Conservation (phyloP, 2,888 invertebrate genomes). For the Atrina japonica region DNA sequence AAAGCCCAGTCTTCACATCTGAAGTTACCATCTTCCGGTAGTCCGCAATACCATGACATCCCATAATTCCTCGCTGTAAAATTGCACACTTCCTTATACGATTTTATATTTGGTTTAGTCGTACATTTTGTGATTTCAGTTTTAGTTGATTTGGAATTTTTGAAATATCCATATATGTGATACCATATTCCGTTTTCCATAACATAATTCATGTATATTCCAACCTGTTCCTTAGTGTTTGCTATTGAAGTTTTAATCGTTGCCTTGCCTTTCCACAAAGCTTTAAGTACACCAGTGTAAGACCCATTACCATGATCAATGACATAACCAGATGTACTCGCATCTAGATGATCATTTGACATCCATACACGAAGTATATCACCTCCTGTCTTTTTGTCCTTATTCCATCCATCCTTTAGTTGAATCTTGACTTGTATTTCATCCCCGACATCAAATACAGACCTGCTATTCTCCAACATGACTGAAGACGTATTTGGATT, state of each 20-base stretch:
- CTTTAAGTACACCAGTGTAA: constrained; percentile 20
- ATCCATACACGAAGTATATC: constrained; percentile 24
- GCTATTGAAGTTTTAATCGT: constrained; percentile 7
- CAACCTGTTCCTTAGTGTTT: constrained; percentile 13
- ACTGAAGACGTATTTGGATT: too few relatives aligned
- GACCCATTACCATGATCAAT: constrained; percentile 27
- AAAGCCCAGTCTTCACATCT: constrained; percentile 16
- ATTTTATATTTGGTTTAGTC: background rate
- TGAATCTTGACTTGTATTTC: constrained; percentile 11
- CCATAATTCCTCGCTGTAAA: constrained; percentile 9
- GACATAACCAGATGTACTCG: constrained; percentile 18
- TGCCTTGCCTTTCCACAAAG: constrained; percentile 17
- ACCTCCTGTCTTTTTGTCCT: constrained; percentile 3
- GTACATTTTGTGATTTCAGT: background rate
- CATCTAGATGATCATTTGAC: background rate
- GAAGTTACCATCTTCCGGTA: background rate
- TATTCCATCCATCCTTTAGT: background rate
- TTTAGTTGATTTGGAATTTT: background rate
- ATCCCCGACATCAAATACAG: constrained; percentile 1
- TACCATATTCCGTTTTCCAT: constrained; percentile 1
- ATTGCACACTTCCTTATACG: constrained; percentile 2
- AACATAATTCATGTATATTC: constrained; percentile 1
- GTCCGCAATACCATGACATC: constrained; percentile 26
- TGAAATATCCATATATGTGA: background rate
- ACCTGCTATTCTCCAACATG: too few relatives aligned